Percentiles rank a stretch among this genome's conserved stretches.
phyloP scores from a whole-genome alignment of 2,797 vertebrate genomes.

The Vespertilio murinus region DNA sequence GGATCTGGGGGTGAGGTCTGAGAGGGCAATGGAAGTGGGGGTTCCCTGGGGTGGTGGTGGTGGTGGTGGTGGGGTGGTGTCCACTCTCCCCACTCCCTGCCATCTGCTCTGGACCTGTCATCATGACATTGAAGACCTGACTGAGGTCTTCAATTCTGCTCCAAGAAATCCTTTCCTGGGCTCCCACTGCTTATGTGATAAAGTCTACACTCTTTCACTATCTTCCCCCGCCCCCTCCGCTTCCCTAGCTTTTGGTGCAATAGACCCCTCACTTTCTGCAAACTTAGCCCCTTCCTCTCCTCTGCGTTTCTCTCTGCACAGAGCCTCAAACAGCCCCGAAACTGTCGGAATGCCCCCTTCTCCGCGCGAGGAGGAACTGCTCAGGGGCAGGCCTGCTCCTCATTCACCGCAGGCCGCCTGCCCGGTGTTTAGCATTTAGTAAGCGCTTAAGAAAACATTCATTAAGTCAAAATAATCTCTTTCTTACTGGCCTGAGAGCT shows the following conservation, averaged over 20 bases:
- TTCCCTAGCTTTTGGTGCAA: background rate
- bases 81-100: background rate
- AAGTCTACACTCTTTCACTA: background rate
- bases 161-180: background rate
- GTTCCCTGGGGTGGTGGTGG: background rate
- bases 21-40: background rate
- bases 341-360: background rate
- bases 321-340: background rate
- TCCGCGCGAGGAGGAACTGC: background rate
- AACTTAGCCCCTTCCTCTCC: background rate
- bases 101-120: background rate
- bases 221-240: rapidly evolving
- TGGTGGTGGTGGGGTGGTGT: background rate
- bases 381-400: background rate
- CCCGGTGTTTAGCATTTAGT: background rate
- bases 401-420: background rate
- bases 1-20: background rate
- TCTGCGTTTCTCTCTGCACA: background rate
- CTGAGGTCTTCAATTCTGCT: background rate
- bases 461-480: background rate
- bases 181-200: background rate
- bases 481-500: background rate
- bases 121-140: background rate
- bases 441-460: background rate
- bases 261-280: background rate